Percentiles rank a stretch among this genome's conserved stretches.
Conservation (phyloP, 2,888 invertebrate species). For the Formica aserva region DNA sequence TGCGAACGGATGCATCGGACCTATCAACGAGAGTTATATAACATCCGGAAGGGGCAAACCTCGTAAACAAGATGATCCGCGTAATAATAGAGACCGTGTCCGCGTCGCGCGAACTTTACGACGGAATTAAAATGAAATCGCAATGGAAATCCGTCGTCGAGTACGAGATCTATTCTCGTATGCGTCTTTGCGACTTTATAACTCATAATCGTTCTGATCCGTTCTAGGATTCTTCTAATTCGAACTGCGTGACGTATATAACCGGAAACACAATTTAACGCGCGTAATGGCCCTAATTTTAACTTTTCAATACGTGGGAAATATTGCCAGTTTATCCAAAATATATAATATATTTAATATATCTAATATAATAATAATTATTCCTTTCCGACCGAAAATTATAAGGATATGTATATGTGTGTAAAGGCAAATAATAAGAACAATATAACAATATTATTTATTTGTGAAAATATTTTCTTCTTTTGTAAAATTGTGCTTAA, state of each 20-base stretch:
- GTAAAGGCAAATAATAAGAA: background rate
- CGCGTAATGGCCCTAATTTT: background rate
- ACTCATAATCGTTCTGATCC: background rate
- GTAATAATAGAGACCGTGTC: constrained; percentile 29
- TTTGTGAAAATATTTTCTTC: background rate
- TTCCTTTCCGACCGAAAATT: background rate
- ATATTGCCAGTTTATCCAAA: background rate
- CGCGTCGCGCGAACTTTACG: constrained; percentile 18
- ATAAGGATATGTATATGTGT: background rate
- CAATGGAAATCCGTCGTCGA: background rate
- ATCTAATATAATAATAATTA: background rate
- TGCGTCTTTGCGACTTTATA: background rate
- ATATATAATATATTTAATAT: background rate
- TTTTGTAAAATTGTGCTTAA: background rate
- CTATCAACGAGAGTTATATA: constrained; percentile 34
- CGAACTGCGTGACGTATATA: background rate
- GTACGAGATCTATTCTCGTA: background rate
- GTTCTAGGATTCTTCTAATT: background rate
- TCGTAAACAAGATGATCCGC: constrained; percentile 37
- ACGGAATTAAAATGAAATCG: constrained; percentile 17
- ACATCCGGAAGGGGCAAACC: background rate
- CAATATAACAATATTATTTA: background rate
- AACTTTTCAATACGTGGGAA: background rate
- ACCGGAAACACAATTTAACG: background rate
- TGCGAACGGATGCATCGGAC: constrained; percentile 17